Base-by-base conservation (phyloP, 2,113 vertebrate species). In the Coregonus clupeaformis region DNA sequence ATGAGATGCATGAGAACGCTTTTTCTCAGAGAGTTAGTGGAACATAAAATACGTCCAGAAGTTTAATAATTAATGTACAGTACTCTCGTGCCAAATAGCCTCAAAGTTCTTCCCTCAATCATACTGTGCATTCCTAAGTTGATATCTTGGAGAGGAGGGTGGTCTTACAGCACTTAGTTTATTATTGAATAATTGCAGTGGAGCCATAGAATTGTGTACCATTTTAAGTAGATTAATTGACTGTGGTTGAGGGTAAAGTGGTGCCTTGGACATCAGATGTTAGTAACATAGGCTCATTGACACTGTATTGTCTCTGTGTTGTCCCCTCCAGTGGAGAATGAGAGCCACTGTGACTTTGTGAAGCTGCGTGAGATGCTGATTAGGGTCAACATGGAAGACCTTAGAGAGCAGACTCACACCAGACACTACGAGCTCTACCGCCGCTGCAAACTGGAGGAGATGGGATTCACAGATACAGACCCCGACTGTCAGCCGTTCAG, bases 401-500 rank as follows among this genome's bases (percentile, higher is more conserved):
- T 99, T 22, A 88, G 98, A 9, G 98, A 99, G 82, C 98, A 99
- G 93, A 99, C 98, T 0, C 98, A 99, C 73, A 94, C 94, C 1
- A 95, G 97, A 59, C 98, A 99, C 90, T 98, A 99, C 0, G 98
- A 99, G 92, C 94, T 99, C 16, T 99, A 99, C 91, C 88, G 98
- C 13, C 92, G 98, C 85, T 98, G 97, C 85, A 99, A 99, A 5
- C 89, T 99, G 83, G 97, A 99, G 82, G 97, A 98, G 91, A 98
- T 99, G 97, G 98, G 97, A 69, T 99, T 99, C 88, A 98, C 96
- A 88, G 98, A 98, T 85, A 98, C 96, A 0, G 98, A 98, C n/a
- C 97, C 97, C 0, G 98, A 99, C 91, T 97, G 91, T 85, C 95
- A 99, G 86, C 97, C 97, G 1, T 97, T 98, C 94, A 98, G 98